Percentiles rank a stretch among this genome's conserved stretches.
Conservation (phyloP, 2,797 vertebrate genomes). For the Scleropages formosus region DNA sequence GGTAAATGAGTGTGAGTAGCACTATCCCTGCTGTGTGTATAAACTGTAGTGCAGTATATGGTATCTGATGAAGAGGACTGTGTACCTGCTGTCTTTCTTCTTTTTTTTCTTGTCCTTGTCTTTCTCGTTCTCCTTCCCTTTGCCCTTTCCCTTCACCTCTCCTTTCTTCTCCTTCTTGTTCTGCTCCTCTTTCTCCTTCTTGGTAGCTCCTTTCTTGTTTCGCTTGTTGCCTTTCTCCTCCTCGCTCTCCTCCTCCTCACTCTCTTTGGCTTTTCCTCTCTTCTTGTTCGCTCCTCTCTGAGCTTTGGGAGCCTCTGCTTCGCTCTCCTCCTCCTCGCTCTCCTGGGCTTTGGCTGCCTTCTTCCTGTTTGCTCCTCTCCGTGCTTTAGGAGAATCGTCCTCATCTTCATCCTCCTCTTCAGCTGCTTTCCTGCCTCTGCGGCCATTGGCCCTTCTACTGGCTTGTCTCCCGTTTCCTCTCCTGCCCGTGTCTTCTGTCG, state of each 20-base stretch:
- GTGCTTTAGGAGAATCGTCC: constrained; percentile 52
- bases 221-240: constrained; percentile 52
- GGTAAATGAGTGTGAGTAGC: not conserved
- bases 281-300: constrained; percentile 43
- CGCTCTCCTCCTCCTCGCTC: constrained; percentile 48
- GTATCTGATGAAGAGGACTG: no score
- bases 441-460: constrained; percentile 54
- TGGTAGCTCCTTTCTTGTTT: constrained; percentile 50
- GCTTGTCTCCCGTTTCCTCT: constrained; percentile 49
- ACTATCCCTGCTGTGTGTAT: not conserved
- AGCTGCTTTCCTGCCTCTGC: constrained; percentile 51
- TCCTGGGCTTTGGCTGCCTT: constrained; percentile 57
- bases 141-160: constrained; percentile 61
- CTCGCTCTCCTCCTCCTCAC: constrained; percentile 52
- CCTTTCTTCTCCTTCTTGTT: constrained; percentile 65
- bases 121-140: constrained; percentile 33
- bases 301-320: constrained; percentile 43
- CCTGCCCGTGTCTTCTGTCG: constrained; percentile 56
- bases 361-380: constrained; percentile 49
- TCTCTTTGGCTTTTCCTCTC: constrained; percentile 53
- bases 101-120: constrained; percentile 41
- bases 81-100: constrained; percentile 64
- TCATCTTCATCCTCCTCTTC: constrained; percentile 65
- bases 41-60: no score
- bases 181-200: constrained; percentile 54